These are phyloP conservation scores for Takifugu flavidus DNA, from an alignment of 2,113 vertebrate genomes.

Conservation along the genomic window DNA sequence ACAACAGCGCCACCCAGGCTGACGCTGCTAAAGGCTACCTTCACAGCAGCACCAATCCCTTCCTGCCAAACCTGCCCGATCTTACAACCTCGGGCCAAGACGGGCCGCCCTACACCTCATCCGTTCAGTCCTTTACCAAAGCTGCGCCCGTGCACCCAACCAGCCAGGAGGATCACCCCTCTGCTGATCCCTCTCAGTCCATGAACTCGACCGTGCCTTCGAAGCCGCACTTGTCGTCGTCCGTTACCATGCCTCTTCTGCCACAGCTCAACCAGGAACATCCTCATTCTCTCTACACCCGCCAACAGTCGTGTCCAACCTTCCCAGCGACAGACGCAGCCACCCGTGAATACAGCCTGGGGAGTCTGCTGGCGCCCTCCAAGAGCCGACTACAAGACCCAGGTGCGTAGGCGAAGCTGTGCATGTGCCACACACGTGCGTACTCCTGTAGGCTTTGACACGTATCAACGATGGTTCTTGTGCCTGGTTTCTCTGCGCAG, in stretches of 20 bases:
- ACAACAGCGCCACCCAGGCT: conserved; percentile 61
- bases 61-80: conserved; percentile 24
- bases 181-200: conserved; percentile 7
- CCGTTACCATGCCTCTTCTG: conserved; percentile 43
- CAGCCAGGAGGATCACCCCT: conserved; percentile 31
- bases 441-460: not conserved
- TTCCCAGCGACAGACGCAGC: conserved; percentile 53
- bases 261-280: conserved; percentile 36
- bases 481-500: conserved; percentile 26
- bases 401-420: conserved; percentile 38
- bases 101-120: conserved; percentile 43
- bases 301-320: conserved; percentile 58
- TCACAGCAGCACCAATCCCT: not conserved
- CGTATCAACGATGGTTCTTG: not conserved
- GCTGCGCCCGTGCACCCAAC: conserved; percentile 28
- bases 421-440: not conserved
- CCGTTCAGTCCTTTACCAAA: conserved; percentile 66
- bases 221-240: conserved; percentile 11
- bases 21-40: conserved; percentile 6
- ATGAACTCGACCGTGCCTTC: conserved; percentile 1
- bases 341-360: conserved; percentile 29
- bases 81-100: conserved; percentile 31
- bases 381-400: conserved; percentile 39
- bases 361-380: conserved; percentile 7
- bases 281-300: conserved; percentile 28